Evolutionary conservation across 2,888 invertebrate genomes (phyloP).

Genomic region (Epirrita christyi): DNA sequence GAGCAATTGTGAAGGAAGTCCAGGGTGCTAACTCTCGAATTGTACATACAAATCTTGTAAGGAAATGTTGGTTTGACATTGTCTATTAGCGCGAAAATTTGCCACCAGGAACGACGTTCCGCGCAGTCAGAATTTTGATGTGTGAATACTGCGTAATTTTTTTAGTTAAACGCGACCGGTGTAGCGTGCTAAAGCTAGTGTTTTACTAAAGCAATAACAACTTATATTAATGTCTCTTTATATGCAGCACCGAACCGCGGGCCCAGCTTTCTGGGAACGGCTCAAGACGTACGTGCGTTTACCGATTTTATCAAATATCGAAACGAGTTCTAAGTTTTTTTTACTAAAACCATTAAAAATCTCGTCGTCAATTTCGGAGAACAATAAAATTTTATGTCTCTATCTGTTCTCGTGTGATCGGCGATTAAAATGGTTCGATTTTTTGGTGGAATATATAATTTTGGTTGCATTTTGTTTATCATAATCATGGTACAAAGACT

Average conservation of each 20-base stretch:
- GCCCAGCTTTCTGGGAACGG: constrained; percentile 35
- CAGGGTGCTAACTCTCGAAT: too few relatives aligned
- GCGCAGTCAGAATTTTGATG: too few relatives aligned
- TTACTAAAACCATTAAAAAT: constrained; percentile 46
- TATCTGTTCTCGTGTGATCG: constrained; percentile 54
- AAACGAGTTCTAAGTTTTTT: constrained; percentile 47
- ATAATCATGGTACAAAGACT: too few relatives aligned
- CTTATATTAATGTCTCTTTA: constrained; percentile 37
- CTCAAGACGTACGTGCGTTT: constrained; percentile 51
- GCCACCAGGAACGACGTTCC: too few relatives aligned
- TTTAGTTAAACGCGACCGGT: too few relatives aligned
- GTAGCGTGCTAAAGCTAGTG: constrained; percentile 3
- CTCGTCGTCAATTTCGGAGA: constrained; percentile 47
- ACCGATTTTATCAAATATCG: constrained; percentile 61
- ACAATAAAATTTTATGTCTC: constrained; percentile 68
- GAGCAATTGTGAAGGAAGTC: too few relatives aligned
- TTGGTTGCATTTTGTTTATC: too few relatives aligned
- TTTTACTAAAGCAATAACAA: constrained; percentile 20
- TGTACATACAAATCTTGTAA: too few relatives aligned
- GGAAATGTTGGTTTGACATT: too few relatives aligned
- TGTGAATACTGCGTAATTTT: too few relatives aligned
- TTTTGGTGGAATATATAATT: constrained; percentile 1
- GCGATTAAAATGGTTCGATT: constrained; percentile 47
- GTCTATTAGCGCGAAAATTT: too few relatives aligned
- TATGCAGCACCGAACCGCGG: constrained; percentile 28